A percentile compares a stretch with the other conserved stretches of the same genome.
Conservation (phyloP, 2,888 invertebrate species). For the Pantelozetes paolii region DNA sequence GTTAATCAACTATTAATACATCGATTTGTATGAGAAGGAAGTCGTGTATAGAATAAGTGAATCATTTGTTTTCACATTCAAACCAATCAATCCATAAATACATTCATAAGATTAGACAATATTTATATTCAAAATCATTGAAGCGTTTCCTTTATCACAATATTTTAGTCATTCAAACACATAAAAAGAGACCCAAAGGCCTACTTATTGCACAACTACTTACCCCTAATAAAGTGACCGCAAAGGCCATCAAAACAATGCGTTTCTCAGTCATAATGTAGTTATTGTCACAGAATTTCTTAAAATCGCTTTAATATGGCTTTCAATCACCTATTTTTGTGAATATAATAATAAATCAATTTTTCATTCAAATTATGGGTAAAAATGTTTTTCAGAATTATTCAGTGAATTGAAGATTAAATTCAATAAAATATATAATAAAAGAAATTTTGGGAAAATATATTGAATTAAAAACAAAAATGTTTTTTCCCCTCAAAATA, state of each 20-base stretch:
- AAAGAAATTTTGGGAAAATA: too few relatives aligned
- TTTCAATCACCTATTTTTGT: constrained; percentile 24
- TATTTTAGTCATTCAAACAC: background rate
- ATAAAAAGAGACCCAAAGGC: constrained; percentile 15
- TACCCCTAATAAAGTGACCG: constrained; percentile 29
- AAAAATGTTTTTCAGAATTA: too few relatives aligned
- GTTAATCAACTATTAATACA: constrained; percentile 32
- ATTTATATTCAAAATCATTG: background rate
- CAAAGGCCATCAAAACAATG: constrained; percentile 24
- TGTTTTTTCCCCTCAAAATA: too few relatives aligned
- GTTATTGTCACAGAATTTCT: background rate
- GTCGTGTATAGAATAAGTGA: too few relatives aligned
- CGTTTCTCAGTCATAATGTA: constrained; percentile 9
- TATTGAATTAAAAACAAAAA: too few relatives aligned
- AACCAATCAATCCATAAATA: background rate
- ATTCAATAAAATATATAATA: too few relatives aligned
- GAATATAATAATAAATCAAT: background rate
- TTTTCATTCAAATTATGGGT: too few relatives aligned
- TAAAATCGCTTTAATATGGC: background rate
- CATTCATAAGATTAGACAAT: background rate
- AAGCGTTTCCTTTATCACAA: background rate
- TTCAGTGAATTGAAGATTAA: too few relatives aligned
- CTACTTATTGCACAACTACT: constrained; percentile 16
- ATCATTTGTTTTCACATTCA: background rate
- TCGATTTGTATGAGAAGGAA: constrained; percentile 7